Base-by-base conservation (phyloP, 2,113 vertebrate species). In the Ceyx cyanopectus region DNA sequence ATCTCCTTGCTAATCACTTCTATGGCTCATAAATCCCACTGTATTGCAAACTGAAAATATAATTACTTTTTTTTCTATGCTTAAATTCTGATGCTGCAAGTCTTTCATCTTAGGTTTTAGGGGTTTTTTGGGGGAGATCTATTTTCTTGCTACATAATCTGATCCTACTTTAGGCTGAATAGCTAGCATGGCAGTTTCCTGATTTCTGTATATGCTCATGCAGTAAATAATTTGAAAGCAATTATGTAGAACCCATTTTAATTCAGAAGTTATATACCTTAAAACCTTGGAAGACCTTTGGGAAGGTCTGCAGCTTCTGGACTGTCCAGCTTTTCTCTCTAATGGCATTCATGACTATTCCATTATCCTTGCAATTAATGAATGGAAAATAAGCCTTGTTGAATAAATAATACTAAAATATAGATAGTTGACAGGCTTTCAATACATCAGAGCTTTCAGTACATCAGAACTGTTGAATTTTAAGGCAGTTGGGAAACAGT, bases 311-410 rank as follows among this genome's bases (percentile, higher is more conserved):
- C 74, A 80, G 51, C 60, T 94, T 74, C 73, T 62, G 57, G 61
- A 68, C 66, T 87, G 26, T 61, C 46, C 27, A 16, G 8, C 37
- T 29, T 91, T 89, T 67, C 72, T n/a, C 12, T 66, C 24, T 65
- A 30, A 30, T 56, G 32, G 7, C 81, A 37, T 85, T 92, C 84
- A 78, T 34, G 88, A 24, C 54, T 78, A 10, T 74, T 75, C n/a
- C 37, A 70, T 69, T 84, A 72, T 67, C 50, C 93, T 88, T 74
- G 91, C 73, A 92, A 91, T 92, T 95, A 91, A 81, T 92, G 83
- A 93, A 78, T 89, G 96, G 83, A 91, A 96, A 85, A 87, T 22
- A 91, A 89, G 61, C 66, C 73, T 94, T 60, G 30, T 76, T 37
- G 80, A 95, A 53, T 96, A 87, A 92, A 53, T 96, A 87, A 92